Percentiles rank a stretch among this genome's conserved stretches.
Conservation (phyloP, 1,140 invertebrate genomes). For the Acromyrmex heyeri region DNA sequence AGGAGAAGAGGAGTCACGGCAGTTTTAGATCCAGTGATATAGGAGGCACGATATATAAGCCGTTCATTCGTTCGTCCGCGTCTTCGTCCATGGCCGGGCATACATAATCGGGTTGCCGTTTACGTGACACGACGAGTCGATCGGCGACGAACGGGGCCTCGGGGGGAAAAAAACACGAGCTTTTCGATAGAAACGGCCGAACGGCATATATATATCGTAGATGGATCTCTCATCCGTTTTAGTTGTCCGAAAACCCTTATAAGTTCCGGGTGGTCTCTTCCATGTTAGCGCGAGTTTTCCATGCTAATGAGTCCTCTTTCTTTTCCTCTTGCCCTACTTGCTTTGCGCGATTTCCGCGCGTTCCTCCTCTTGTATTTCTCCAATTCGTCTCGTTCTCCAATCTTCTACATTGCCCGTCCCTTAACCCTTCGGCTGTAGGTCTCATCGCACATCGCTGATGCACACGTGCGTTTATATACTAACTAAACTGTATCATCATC, state of each 20-base stretch:
- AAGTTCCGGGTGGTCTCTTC: not conserved
- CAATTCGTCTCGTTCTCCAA: constrained; percentile 16
- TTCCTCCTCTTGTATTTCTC: not conserved
- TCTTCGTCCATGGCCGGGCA: constrained; percentile 38
- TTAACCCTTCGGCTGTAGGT: constrained; percentile 34
- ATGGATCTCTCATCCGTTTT: constrained; percentile 10
- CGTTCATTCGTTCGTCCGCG: not conserved
- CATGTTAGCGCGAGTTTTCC: not conserved
- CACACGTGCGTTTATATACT: constrained; percentile 39
- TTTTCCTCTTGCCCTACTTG: not conserved
- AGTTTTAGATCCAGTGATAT: constrained; percentile 53
- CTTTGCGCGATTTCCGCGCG: no score
- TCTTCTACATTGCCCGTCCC: not conserved
- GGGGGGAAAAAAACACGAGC: constrained; percentile 9
- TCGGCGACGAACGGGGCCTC: not conserved
- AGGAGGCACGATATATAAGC: constrained; percentile 43
- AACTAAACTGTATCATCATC: constrained; percentile 29
- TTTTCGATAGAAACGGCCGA: constrained; percentile 14
- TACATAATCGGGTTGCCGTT: constrained; percentile 51
- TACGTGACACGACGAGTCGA: constrained; percentile 30
- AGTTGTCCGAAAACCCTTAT: constrained; percentile 20
- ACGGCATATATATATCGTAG: not conserved
- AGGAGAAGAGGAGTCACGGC: not conserved
- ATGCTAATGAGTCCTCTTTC: not conserved
- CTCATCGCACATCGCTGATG: constrained; percentile 7